Evolutionary conservation across 2,888 invertebrate genomes (phyloP).

Genomic region (Sphecodes monilicornis): DNA sequence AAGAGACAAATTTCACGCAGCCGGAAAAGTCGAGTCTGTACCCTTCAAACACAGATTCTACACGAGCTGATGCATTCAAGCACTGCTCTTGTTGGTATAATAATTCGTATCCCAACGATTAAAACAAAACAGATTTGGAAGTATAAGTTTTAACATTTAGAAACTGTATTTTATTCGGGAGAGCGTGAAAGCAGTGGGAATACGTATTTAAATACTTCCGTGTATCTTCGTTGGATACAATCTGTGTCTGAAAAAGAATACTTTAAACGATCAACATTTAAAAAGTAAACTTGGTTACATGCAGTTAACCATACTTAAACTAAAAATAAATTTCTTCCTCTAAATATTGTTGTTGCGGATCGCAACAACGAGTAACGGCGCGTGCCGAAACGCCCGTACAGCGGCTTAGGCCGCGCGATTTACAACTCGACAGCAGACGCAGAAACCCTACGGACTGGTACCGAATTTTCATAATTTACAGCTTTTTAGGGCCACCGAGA

Average conservation of each 20-base stretch:
- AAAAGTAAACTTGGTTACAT: neutral
- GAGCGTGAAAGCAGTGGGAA: neutral
- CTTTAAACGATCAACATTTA: neutral
- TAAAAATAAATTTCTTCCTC: neutral
- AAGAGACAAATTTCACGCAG: neutral
- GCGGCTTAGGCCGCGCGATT: no score
- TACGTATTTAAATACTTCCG: neutral
- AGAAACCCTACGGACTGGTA: no score
- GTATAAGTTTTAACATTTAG: neutral
- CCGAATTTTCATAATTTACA: no score
- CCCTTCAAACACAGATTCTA: neutral
- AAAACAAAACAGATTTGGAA: neutral
- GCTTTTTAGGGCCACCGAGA: no score
- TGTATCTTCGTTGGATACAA: neutral
- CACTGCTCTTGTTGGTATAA: neutral
- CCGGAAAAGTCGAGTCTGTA: neutral
- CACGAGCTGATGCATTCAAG: neutral
- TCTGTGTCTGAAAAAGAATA: no score
- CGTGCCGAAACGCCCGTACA: no score
- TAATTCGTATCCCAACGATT: neutral
- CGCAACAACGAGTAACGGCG: no score
- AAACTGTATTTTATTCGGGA: neutral
- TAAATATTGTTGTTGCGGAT: neutral
- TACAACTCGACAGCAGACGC: no score
- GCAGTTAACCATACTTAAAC: neutral